Evolutionary conservation across 2,797 vertebrate species (phyloP).

Genomic region (Lophius americanus): DNA sequence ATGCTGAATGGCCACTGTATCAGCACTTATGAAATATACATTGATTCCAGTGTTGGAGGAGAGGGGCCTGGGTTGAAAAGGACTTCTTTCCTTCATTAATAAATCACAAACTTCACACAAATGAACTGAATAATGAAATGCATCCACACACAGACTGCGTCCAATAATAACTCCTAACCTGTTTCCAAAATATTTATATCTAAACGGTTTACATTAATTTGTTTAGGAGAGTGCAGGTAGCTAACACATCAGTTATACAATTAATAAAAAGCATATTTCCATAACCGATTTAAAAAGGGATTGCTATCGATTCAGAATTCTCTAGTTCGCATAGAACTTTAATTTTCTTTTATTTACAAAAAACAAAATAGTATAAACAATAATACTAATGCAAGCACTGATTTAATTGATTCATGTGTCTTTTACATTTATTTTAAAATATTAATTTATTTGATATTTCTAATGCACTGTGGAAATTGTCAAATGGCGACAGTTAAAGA

Average conservation of each 20-base stretch:
- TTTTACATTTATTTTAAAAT: too few relatives aligned
- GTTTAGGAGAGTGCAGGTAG: background rate
- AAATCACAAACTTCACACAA: slow-evolving; percentile 40
- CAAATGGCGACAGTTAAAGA: too few relatives aligned
- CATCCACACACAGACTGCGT: background rate
- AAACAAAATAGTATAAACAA: too few relatives aligned
- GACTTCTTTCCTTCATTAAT: slow-evolving; percentile 54
- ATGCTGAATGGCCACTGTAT: slow-evolving; percentile 36
- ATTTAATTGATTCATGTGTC: too few relatives aligned
- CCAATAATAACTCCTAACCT: too few relatives aligned
- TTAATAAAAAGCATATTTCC: background rate
- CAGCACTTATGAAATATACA: slow-evolving; percentile 53
- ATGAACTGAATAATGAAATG: slow-evolving; percentile 9
- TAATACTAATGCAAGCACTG: too few relatives aligned
- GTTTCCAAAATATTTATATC: background rate
- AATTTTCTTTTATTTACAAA: too few relatives aligned
- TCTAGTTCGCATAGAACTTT: background rate
- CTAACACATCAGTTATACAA: background rate
- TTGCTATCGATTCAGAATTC: background rate
- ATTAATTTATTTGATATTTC: too few relatives aligned
- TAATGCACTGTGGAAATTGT: too few relatives aligned
- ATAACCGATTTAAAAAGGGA: background rate
- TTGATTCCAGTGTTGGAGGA: slow-evolving; percentile 33
- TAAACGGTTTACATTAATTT: background rate
- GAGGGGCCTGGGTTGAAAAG: slow-evolving; percentile 35